Percentiles rank a stretch among this genome's conserved stretches.
Evolutionary conservation across 64 coral and sea anemone species (phyloP).

Genomic region (Acropora yongei): DNA sequence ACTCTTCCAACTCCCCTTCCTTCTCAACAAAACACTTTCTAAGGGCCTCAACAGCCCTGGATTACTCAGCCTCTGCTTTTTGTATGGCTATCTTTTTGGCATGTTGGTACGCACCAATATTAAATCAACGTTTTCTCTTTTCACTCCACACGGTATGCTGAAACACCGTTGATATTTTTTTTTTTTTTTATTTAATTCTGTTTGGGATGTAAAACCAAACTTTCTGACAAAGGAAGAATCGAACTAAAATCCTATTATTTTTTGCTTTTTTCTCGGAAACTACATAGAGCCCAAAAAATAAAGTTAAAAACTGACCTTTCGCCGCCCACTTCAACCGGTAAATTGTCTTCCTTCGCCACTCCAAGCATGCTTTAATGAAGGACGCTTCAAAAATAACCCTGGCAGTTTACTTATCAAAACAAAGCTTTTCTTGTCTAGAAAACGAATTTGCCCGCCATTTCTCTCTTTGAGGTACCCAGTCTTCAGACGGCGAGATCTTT

Average conservation of each 20-base stretch:
- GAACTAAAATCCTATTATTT: slow-evolving; percentile 55
- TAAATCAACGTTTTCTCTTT: slow-evolving; percentile 59
- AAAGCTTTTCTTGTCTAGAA: too few species aligned
- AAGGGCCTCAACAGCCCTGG: too few species aligned
- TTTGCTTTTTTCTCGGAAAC: slow-evolving; percentile 36
- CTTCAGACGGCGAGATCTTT: too few species aligned
- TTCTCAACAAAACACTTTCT: too few species aligned
- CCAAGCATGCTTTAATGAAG: slow-evolving; percentile 47
- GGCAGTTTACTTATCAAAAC: slow-evolving; percentile 48
- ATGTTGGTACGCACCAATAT: slow-evolving; percentile 31
- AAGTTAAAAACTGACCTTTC: slow-evolving; percentile 68
- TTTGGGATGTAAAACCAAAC: slow-evolving; percentile 33
- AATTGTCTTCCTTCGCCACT: slow-evolving; percentile 41
- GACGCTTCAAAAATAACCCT: slow-evolving; percentile 49
- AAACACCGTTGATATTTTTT: slow-evolving; percentile 51
- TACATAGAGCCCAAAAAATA: slow-evolving; percentile 13
- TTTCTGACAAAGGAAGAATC: slow-evolving; percentile 49
- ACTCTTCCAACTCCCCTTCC: too few species aligned
- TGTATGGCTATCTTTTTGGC: slow-evolving; percentile 32
- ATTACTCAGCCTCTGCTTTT: slow-evolving; percentile 30
- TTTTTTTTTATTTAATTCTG: slow-evolving; percentile 36
- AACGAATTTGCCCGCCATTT: too few species aligned
- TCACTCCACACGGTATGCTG: slow-evolving; percentile 20
- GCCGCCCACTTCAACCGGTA: slow-evolving; percentile 54
- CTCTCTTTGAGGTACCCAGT: too few species aligned